Percentiles rank a stretch among this genome's conserved stretches.
Evolutionary conservation across 2,113 vertebrate genomes (phyloP).

Genomic region (Sorex fumeus): DNA sequence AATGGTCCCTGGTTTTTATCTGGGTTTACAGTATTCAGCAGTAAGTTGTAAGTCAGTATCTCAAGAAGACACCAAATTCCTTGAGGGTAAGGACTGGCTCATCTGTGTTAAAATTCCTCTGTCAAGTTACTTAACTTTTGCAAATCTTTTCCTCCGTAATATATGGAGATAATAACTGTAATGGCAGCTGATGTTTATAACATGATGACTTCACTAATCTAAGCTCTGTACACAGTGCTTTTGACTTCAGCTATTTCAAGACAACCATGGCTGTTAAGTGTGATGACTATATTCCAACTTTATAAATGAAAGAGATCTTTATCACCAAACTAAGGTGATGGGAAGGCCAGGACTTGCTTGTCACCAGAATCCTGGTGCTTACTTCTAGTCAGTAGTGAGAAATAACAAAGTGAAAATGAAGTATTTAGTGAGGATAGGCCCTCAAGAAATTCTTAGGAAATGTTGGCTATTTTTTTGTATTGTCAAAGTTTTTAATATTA

Average conservation of each 20-base stretch:
- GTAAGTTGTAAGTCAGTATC: background rate
- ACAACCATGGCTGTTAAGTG: background rate
- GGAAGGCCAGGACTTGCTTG: background rate
- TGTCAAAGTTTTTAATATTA: too few relatives aligned
- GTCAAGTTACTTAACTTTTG: conserved; percentile 32
- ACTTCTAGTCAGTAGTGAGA: background rate
- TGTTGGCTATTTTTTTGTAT: background rate
- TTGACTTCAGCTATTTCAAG: conserved; percentile 3
- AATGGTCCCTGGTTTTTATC: background rate
- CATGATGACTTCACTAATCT: background rate
- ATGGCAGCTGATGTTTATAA: background rate
- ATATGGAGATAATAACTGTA: background rate
- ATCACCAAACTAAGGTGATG: background rate
- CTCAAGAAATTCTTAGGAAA: conserved; percentile 37
- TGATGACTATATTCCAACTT: background rate
- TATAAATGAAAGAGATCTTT: background rate
- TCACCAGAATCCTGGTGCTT: background rate
- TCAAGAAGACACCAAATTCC: background rate
- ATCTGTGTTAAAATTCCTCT: background rate
- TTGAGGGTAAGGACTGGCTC: background rate
- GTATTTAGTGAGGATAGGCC: background rate
- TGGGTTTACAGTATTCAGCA: background rate
- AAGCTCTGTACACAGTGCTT: background rate
- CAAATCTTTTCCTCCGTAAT: conserved; percentile 13
- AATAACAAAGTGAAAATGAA: background rate